These are phyloP conservation scores for Therioaphis trifolii DNA, from an alignment of 2,888 invertebrate species.

Conservation along the genomic window DNA sequence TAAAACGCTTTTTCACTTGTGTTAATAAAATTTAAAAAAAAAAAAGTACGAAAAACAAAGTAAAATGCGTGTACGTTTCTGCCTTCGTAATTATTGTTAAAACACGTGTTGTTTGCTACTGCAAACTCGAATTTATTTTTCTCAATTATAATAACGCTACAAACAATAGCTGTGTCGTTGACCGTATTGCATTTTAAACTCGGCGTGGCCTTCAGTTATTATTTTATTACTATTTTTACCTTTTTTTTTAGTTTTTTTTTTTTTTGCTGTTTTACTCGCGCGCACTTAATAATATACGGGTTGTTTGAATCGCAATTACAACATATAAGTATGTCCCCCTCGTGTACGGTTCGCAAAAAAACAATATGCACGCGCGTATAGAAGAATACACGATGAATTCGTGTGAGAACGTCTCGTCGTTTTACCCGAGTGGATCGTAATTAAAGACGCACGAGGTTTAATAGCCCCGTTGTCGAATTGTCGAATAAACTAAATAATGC, in stretches of 20 bases:
- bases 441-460: too few relatives aligned
- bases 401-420: too few relatives aligned
- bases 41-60: not conserved
- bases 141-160: slow-evolving; percentile 35
- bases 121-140: slow-evolving; percentile 14
- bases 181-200: slow-evolving; percentile 53
- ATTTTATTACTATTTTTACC: not conserved
- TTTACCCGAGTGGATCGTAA: too few relatives aligned
- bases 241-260: not conserved
- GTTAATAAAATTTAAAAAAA: too few relatives aligned
- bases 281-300: slow-evolving; percentile 10
- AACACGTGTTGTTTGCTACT: not conserved
- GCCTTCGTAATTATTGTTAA: not conserved
- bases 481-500: too few relatives aligned
- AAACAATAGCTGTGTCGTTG: slow-evolving; percentile 44
- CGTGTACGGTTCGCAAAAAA: too few relatives aligned
- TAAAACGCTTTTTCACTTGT: too few relatives aligned
- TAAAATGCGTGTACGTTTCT: not conserved
- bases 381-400: too few relatives aligned
- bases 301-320: slow-evolving; percentile 12
- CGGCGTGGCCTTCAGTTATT: slow-evolving; percentile 37
- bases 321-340: too few relatives aligned
- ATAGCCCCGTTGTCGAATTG: too few relatives aligned
- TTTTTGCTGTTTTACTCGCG: not conserved
- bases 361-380: too few relatives aligned